phyloP scores from a whole-genome alignment of 2,797 vertebrate species.

The Lophius americanus region DNA sequence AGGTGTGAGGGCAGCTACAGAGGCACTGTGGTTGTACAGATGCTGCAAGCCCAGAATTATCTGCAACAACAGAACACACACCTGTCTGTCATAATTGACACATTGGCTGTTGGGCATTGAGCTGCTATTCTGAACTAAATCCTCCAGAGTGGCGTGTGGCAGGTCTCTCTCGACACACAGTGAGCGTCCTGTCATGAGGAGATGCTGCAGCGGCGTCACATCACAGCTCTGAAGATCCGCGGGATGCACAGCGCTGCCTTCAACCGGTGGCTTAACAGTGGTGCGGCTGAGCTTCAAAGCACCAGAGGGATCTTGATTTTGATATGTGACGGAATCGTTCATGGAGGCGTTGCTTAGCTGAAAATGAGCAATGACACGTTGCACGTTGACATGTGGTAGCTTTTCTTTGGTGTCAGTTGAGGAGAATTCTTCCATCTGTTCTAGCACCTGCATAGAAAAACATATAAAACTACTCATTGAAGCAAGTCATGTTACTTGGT shows the following conservation, averaged over 20 bases:
- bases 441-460: conserved; percentile 63
- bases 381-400: conserved; percentile 74
- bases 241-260: conserved; percentile 41
- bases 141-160: conserved; percentile 79
- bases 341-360: conserved; percentile 11
- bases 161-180: conserved; percentile 77
- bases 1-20: conserved; percentile 66
- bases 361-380: conserved; percentile 70
- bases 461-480: not conserved
- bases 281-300: conserved; percentile 9
- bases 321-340: rapidly evolving
- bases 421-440: conserved; percentile 9
- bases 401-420: conserved; percentile 23
- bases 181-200: conserved; percentile 54
- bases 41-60: conserved; percentile 77
- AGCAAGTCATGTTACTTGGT: too few species aligned
- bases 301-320: not conserved
- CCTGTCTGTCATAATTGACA: conserved; percentile 71
- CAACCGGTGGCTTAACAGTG: conserved; percentile 26
- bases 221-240: not conserved
- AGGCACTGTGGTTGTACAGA: conserved; percentile 52
- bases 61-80: conserved; percentile 85
- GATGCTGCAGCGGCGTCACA: conserved; percentile 41
- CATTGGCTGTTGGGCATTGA: conserved; percentile 56
- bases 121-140: conserved; percentile 70